Conservation (phyloP, 2,888 invertebrate genomes). For the Oegoconia quadripuncta region DNA sequence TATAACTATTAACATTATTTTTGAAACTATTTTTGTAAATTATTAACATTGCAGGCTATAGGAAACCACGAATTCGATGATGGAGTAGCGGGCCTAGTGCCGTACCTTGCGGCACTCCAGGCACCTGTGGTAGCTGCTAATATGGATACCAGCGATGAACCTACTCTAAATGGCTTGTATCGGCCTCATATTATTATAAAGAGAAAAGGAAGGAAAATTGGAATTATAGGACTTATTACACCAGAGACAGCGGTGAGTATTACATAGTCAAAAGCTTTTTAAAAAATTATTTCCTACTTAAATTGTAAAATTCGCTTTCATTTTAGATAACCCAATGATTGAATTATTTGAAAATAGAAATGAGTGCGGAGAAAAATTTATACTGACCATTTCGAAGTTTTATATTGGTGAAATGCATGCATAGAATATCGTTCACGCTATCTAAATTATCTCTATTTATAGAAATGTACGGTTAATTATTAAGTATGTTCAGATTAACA, state of each 20-base stretch:
- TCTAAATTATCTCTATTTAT: too few relatives aligned
- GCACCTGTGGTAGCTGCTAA: slow-evolving; percentile 87
- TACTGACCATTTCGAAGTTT: too few relatives aligned
- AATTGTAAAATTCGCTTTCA: background rate
- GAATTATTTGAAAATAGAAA: too few relatives aligned
- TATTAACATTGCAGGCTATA: slow-evolving; percentile 79
- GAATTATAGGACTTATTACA: slow-evolving; percentile 88
- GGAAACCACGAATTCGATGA: slow-evolving; percentile 94
- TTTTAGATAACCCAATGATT: too few relatives aligned
- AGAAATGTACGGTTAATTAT: too few relatives aligned
- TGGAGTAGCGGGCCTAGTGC: slow-evolving; percentile 83
- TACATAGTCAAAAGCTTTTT: background rate
- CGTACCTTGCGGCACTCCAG: slow-evolving; percentile 82
- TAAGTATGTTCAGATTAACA: too few relatives aligned
- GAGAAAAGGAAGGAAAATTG: slow-evolving; percentile 83
- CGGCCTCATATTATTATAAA: slow-evolving; percentile 81
- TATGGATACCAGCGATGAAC: slow-evolving; percentile 83
- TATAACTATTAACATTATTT: too few relatives aligned
- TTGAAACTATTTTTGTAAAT: too few relatives aligned
- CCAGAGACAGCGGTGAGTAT: slow-evolving; percentile 79
- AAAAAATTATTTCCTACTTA: too few relatives aligned
- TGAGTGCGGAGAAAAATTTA: too few relatives aligned
- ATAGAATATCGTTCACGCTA: too few relatives aligned
- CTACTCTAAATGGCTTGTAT: slow-evolving; percentile 80
- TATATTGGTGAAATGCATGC: too few relatives aligned